Evolutionary conservation across 2,888 invertebrate species (phyloP).

Genomic region (Trissonchulus sp.): DNA sequence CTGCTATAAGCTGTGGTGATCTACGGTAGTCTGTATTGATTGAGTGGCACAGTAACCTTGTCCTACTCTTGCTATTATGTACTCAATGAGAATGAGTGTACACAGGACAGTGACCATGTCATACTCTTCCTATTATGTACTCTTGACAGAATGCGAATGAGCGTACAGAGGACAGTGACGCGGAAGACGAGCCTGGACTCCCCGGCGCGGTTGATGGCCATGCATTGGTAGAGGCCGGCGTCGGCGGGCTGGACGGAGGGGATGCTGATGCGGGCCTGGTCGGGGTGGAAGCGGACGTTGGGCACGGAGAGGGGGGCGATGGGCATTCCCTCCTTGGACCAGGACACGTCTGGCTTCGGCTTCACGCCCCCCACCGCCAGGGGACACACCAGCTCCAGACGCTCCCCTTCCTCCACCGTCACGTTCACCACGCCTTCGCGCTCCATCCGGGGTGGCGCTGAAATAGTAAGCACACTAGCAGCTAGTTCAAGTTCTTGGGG

Average conservation of each 20-base stretch:
- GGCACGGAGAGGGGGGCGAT: conserved; percentile 44
- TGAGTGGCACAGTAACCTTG: too few species aligned
- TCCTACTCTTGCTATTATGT: too few species aligned
- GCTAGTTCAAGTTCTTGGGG: neutral
- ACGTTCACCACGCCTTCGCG: conserved; percentile 34
- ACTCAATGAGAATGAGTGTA: too few species aligned
- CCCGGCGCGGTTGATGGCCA: conserved; percentile 64
- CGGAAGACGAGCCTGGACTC: conserved; percentile 61
- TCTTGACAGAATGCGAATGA: too few species aligned
- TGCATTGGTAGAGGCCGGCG: conserved; percentile 60
- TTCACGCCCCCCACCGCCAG: conserved; percentile 47
- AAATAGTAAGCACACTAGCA: conserved; percentile 28
- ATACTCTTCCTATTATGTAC: too few species aligned
- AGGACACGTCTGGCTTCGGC: conserved; percentile 46
- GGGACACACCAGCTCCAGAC: conserved; percentile 59
- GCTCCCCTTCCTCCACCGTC: conserved; percentile 57
- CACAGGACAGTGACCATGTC: too few species aligned
- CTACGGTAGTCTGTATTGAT: too few species aligned
- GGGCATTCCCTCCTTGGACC: conserved; percentile 59
- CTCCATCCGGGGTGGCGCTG: conserved; percentile 48
- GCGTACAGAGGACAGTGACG: conserved; percentile 58
- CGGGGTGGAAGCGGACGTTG: conserved; percentile 34
- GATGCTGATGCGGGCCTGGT: conserved; percentile 41
- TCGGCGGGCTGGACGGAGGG: conserved; percentile 52
- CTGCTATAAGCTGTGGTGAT: too few species aligned